Evolutionary conservation across 2,113 vertebrate species (phyloP), one percentile per base, ranked within the genome.

Genomic region (Spea multiplicata): DNA sequence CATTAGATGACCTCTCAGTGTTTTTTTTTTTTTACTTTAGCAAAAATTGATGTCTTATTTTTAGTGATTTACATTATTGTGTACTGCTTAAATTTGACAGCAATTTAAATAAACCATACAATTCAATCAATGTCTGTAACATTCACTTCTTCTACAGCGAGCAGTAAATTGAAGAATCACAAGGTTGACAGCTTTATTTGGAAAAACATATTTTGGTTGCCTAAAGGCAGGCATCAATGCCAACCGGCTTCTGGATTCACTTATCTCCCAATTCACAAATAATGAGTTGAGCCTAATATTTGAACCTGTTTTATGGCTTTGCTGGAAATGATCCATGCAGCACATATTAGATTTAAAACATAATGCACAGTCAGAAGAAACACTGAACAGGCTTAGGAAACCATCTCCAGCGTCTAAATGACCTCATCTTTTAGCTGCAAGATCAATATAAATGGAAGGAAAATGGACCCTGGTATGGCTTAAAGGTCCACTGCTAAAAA

Each of bases 201-300:
- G 76, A 73, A 73, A 80, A 73, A 80, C 52, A 67, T 80, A 73
- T 68, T 67, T 66, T 55, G 66, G 50, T 68, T 67, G 71, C 70
- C 52, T 49, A n/a, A 46, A 50, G 64, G 77, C 12, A 16, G 64
- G 52, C 45, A 59, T 66, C 61, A 80, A 61, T 73, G 52, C 49
- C 62, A 67, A 48, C 61, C 67, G 59, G 53, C 53, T 67, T 64
- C 77, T 67, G 45, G 64, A 73, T 73, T 80, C 77, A 73, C 77
- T 79, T 79, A 79, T 73, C 70, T 79, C 4, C 77, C 69, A 79
- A 79, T 79, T 79, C 77, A 65, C 77, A 67, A 16, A 67, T 73
- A 80, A 73, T 80, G 16, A 67, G 50, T 16, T 66, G 5, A 61
- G 44, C 66, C 76, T 12, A 57, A 59, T 72, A 79, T 64, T 57